These are phyloP conservation scores for Antitype chi DNA, from an alignment of 2,888 invertebrate genomes.

Conservation along the genomic window DNA sequence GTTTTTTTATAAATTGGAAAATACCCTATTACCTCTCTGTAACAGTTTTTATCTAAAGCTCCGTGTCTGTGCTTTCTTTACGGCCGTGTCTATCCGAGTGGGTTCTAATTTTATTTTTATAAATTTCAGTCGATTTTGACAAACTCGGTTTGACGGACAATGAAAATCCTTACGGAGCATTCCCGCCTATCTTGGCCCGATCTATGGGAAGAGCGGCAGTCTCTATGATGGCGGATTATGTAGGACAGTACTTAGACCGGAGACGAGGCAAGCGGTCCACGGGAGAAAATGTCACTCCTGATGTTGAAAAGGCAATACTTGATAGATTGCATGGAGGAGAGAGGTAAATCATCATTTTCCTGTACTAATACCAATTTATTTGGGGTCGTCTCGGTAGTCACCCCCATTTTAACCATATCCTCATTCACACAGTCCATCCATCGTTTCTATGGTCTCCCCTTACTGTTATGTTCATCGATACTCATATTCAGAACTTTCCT, in stretches of 20 bases:
- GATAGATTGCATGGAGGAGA: constrained; percentile 95
- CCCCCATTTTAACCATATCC: too few species aligned
- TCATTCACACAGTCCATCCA: too few species aligned
- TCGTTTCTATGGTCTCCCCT: too few species aligned
- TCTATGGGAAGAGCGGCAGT: constrained; percentile 94
- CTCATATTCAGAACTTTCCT: too few species aligned
- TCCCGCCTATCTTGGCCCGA: constrained; percentile 94
- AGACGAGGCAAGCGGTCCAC: constrained; percentile 89
- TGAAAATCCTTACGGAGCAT: constrained; percentile 95
- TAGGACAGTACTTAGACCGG: constrained; percentile 93
- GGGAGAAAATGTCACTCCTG: constrained; percentile 76
- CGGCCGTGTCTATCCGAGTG: too few species aligned
- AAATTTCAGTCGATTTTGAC: constrained; percentile 94
- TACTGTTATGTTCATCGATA: too few species aligned
- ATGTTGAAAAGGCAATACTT: constrained; percentile 80
- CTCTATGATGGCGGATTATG: constrained; percentile 93
- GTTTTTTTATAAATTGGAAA: too few species aligned
- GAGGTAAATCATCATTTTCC: constrained; percentile 79
- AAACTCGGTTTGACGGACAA: constrained; percentile 96
- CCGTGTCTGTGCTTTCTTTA: too few species aligned
- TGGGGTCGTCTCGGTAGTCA: too few species aligned
- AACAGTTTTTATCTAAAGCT: too few species aligned
- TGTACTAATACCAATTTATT: too few species aligned
- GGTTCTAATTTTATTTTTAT: background rate
- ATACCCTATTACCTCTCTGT: too few species aligned